Percentiles rank a stretch among this genome's conserved stretches.
Evolutionary conservation across 1,140 invertebrate species (phyloP).

Genomic region (Mya arenaria): DNA sequence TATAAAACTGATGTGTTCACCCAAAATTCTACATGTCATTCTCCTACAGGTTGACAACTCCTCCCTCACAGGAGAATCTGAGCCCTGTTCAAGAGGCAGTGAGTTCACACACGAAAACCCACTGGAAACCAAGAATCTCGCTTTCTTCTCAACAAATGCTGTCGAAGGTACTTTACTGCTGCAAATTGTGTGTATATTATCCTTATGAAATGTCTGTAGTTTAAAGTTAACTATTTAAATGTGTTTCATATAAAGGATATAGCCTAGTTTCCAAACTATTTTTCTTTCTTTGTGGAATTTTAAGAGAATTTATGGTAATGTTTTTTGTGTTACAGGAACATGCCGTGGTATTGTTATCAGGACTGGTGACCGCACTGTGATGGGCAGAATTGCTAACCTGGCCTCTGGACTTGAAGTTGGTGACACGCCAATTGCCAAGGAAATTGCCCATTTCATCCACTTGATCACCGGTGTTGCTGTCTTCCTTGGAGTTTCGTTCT

Average conservation of each 20-base stretch:
- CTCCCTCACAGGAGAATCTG: constrained; percentile 96
- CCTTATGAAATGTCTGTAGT: too few species aligned
- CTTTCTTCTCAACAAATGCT: constrained; percentile 98
- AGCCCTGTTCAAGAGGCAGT: constrained; percentile 94
- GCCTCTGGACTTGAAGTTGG: constrained; percentile 98
- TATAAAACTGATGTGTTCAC: too few species aligned
- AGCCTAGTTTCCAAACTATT: too few species aligned
- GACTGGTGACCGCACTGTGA: constrained; percentile 99
- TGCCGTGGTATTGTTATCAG: constrained; percentile 97
- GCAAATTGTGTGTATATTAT: too few species aligned
- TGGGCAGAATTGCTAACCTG: constrained; percentile 98
- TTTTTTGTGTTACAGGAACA: constrained; percentile 85
- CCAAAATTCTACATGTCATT: too few species aligned
- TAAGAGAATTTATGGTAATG: too few species aligned
- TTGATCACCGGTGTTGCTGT: constrained; percentile 99
- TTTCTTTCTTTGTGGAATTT: too few species aligned
- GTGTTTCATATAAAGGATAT: too few species aligned
- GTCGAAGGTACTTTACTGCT: constrained; percentile 97
- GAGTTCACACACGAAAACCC: constrained; percentile 98
- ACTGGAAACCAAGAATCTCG: constrained; percentile 97
- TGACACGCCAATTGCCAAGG: constrained; percentile 98
- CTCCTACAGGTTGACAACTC: constrained; percentile 83
- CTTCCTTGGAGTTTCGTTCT: constrained; percentile 98
- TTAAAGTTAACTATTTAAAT: too few species aligned
- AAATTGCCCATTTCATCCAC: constrained; percentile 99